Evolutionary conservation across 1,140 invertebrate genomes (phyloP), one percentile per base, ranked within the genome.

Genomic region (Orchestia grillus): DNA sequence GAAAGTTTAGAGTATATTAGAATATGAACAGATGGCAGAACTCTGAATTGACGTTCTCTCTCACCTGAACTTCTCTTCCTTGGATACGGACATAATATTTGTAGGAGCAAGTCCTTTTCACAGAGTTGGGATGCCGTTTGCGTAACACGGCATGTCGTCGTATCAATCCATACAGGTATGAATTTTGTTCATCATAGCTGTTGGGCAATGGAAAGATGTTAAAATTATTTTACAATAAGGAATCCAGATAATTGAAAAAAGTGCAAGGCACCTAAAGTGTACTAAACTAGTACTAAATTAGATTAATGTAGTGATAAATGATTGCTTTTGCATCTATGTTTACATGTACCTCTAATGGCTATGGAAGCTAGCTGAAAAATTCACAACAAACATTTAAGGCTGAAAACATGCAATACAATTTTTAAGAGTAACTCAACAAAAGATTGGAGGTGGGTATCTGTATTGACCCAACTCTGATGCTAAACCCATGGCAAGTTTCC

Each of bases 81-180:
- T 97, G 97, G 19, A 98, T 97, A 96, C 98, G 97, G 0, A 98
- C 97, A 97, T 98, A 98, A 97, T 98, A 98, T 97, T 98, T 98
- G 97, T 98, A 98, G 23, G 98, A 98, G 96, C 98, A 98, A 53
- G 98, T 98, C 95, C 98, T 97, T 36, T 98, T 96, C 92, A 97
- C 98, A 96, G 97, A 98, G 97, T 98, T 97, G 36, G 97, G 97
- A 97, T 97, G 97, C 97, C 98, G 98, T 95, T 96, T 96, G 97
- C 98, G 97, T 97, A 98, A 98, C 3, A 98, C 98, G 97, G 98
- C 98, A 43, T 98, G 97, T 97, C 98, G 98, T 96, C 98, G 97
- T 97, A 98, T 98, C 8, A 98, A 97, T n/a, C 98, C 98, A 97
- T 98, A 98, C 94, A 98, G 97, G 97, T 98, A 98, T 44, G 98